Evolutionary conservation across 92 coral and sea anemone species (phyloP), one percentile per base, ranked within the genome.

Genomic region (Zoanthus sansibaricus): DNA sequence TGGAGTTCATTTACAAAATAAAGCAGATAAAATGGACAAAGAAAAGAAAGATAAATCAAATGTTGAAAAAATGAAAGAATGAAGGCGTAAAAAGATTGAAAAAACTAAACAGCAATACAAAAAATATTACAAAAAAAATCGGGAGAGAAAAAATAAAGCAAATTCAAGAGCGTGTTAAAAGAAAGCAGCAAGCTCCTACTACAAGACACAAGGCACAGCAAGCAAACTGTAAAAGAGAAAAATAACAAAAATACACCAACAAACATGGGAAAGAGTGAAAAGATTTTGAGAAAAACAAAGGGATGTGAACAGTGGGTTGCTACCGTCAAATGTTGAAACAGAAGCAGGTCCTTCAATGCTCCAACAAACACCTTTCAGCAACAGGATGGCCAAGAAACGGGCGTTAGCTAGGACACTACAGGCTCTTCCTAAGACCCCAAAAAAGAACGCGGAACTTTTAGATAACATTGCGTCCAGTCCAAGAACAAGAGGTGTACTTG

Each of bases 251-350:
- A 82, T 66, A 14, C 76, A 42, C 20, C 46, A 66, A 62, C 85
- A 79, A 79, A 79, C 73, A 18, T 73, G 73, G 70, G 73, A 79
- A 48, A 82, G 86, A 62, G 86, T 66, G 18, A 82, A 67, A 82
- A n/a, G 64, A 82, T 82, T 32, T 6, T 76, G 74, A 82, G 75
- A 64, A 0, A 66, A 82, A 48, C 33, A 51, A 32, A 45, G 62
- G 49, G 42, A 67, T 30, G 64, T 44, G 45, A 82, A 18, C 15
- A 20, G 86, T 30, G 80, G 64, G 9, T 13, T 46, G 45, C 66
- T 21, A 54, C 11, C 13, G n/a, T 14, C 82, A 33, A 77, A 74
- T 9, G 13, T 37, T 20, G 48, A 77, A 31, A 55, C 66, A 31
- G 44, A 37, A 3, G 44, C 51, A 61, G 62, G 30, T 77, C 42